A percentile compares a stretch with the other conserved stretches of the same genome.
These are phyloP conservation scores for Lagenorhynchus albirostris DNA, from an alignment of 2,113 vertebrate genomes.

Conservation along the genomic window DNA sequence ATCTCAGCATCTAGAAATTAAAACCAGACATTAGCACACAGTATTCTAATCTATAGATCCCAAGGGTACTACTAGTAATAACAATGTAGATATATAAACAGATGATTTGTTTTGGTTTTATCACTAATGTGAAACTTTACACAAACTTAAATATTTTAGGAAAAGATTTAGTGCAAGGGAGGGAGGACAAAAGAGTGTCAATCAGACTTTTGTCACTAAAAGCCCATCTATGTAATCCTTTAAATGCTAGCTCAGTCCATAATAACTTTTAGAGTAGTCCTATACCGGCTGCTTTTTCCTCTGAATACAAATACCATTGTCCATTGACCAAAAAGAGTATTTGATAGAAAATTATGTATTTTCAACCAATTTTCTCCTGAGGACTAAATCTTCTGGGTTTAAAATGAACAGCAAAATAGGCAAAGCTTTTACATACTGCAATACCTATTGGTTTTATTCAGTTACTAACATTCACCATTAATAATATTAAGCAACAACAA, in stretches of 20 bases:
- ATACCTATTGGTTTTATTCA: not conserved
- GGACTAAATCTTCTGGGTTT: not conserved
- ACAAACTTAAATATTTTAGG: not conserved
- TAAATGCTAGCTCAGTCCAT: not conserved
- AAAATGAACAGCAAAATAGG: not conserved
- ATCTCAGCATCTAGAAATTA: not conserved
- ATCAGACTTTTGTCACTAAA: not conserved
- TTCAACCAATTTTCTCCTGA: not conserved
- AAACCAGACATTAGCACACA: not conserved
- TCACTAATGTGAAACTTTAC: not conserved
- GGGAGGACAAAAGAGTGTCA: not conserved
- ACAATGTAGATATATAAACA: not conserved
- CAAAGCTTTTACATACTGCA: not conserved
- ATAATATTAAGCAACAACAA: not conserved
- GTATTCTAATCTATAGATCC: not conserved
- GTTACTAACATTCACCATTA: not conserved
- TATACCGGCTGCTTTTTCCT: not conserved
- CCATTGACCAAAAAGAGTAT: not conserved
- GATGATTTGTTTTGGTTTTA: not conserved
- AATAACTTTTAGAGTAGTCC: not conserved
- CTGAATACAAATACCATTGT: not conserved
- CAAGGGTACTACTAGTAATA: not conserved
- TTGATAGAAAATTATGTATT: not conserved
- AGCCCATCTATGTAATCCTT: not conserved
- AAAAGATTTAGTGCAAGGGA: not conserved